A percentile compares a stretch with the other conserved stretches of the same genome.
Evolutionary conservation across 2,888 invertebrate genomes (phyloP).

Genomic region (Cheiracanthium punctorium): DNA sequence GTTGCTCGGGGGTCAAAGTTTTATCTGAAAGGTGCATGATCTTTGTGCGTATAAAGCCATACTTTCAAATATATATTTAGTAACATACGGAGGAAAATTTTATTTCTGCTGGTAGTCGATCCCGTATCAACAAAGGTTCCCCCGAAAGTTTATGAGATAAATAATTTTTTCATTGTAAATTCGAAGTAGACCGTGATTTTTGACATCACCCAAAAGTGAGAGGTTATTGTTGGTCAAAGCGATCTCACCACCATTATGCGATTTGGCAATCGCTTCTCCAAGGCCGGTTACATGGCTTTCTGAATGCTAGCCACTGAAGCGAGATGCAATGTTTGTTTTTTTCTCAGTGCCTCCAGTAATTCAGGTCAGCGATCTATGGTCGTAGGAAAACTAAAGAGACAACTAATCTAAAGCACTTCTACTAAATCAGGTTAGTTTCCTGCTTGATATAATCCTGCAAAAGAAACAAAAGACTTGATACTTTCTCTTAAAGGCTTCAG

Average conservation of each 20-base stretch:
- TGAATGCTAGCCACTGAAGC: slow-evolving; percentile 43
- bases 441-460: slow-evolving; percentile 8
- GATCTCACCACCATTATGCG: not conserved
- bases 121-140: not conserved
- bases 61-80: not conserved
- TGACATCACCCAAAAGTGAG: slow-evolving; percentile 11
- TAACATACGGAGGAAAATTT: not conserved
- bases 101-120: not conserved
- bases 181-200: slow-evolving; percentile 49
- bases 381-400: not conserved
- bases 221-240: slow-evolving; percentile 2
- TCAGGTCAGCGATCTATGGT: slow-evolving; percentile 30
- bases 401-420: not conserved
- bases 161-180: slow-evolving; percentile 19
- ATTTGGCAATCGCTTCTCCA: slow-evolving; percentile 21
- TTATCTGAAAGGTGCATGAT: not conserved
- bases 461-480: not conserved
- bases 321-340: slow-evolving; percentile 41
- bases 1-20: not conserved
- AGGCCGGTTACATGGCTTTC: slow-evolving; percentile 36
- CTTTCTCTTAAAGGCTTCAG: not conserved
- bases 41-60: not conserved
- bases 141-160: slow-evolving; percentile 32
- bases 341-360: slow-evolving; percentile 17
- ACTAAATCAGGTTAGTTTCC: slow-evolving; percentile 10